Percentiles rank a stretch among this genome's conserved stretches.
phyloP scores from a whole-genome alignment of 2,113 vertebrate species.

The Platichthys flesus region DNA sequence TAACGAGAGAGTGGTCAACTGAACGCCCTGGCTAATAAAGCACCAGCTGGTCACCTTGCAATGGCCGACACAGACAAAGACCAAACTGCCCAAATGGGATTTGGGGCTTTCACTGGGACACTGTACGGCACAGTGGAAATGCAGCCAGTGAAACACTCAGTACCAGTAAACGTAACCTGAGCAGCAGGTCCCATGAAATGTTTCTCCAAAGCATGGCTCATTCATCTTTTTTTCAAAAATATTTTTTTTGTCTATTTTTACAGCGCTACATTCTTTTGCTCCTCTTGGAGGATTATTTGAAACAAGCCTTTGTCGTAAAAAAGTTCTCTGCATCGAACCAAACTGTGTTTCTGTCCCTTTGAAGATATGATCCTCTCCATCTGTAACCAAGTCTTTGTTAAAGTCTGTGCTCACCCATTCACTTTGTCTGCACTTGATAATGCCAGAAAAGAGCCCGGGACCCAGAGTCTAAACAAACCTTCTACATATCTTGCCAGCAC shows the following conservation, averaged over 20 bases:
- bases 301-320: constrained; percentile 72
- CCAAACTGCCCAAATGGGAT: constrained; percentile 33
- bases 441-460: constrained; percentile 40
- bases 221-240: constrained; percentile 28
- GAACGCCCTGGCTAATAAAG: constrained; percentile 66
- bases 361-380: constrained; percentile 79
- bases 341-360: constrained; percentile 73
- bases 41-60: constrained; percentile 66
- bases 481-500: constrained; percentile 57
- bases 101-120: constrained; percentile 43
- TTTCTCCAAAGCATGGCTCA: constrained; percentile 23
- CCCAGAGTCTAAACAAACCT: constrained; percentile 59
- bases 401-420: constrained; percentile 70
- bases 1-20: constrained; percentile 62
- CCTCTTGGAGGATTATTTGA: constrained; percentile 68
- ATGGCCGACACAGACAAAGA: constrained; percentile 31
- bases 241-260: constrained; percentile 59
- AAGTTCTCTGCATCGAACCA: constrained; percentile 65
- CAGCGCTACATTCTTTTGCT: constrained; percentile 54
- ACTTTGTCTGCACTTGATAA: constrained; percentile 72
- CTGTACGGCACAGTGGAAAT: constrained; percentile 41
- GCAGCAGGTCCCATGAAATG: constrained; percentile 39
- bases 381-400: constrained; percentile 66
- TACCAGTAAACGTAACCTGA: constrained; percentile 36
- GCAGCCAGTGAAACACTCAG: constrained; percentile 48